Percentiles rank a stretch among this genome's conserved stretches.
phyloP scores from a whole-genome alignment of 1,140 invertebrate genomes.

The Adoxophyes honmai region DNA sequence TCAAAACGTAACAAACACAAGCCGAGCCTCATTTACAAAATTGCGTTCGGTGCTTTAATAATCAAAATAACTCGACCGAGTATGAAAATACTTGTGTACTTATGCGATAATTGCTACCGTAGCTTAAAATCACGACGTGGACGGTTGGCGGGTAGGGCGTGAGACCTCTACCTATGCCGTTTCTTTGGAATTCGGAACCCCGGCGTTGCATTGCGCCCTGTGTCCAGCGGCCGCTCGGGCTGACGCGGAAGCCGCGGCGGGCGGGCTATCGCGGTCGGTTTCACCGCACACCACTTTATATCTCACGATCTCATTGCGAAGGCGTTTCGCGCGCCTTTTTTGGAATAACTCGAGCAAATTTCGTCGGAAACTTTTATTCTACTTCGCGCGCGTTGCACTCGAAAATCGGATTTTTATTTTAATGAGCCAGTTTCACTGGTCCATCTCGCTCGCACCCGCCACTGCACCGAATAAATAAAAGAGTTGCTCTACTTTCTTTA shows the following conservation, averaged over 20 bases:
- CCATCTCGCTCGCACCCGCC: conserved; percentile 66
- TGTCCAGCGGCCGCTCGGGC: too few relatives aligned
- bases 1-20: not conserved
- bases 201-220: too few relatives aligned
- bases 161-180: not conserved
- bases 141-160: not conserved
- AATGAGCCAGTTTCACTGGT: conserved; percentile 70
- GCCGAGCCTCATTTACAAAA: not conserved
- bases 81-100: not conserved
- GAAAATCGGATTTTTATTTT: conserved; percentile 74
- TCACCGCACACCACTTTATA: conserved; percentile 57
- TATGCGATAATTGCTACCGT: not conserved
- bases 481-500: conserved; percentile 75
- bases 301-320: conserved; percentile 54
- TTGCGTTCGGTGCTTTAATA: not conserved
- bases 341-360: conserved; percentile 74
- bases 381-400: conserved; percentile 66
- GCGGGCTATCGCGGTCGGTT: conserved; percentile 63
- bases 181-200: too few relatives aligned
- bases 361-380: conserved; percentile 70
- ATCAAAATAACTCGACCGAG: not conserved
- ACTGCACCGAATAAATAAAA: conserved; percentile 74
- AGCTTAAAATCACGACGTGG: not conserved
- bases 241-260: too few relatives aligned
- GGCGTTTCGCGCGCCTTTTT: conserved; percentile 65